Conservation (phyloP, 1,140 invertebrate genomes). For the Ceratina japonica region DNA sequence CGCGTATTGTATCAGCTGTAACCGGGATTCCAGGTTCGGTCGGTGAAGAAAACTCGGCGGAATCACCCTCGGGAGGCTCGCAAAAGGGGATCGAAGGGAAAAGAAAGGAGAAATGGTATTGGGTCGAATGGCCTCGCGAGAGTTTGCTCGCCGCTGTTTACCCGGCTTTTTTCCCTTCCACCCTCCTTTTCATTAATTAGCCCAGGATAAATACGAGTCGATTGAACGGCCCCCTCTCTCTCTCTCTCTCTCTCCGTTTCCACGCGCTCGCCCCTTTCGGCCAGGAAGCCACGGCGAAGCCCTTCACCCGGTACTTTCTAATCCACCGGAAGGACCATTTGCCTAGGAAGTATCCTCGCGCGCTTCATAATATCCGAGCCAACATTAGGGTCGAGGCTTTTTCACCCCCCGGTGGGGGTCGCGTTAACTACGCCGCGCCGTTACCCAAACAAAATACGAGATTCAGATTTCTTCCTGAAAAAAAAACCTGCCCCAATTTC, state of each 20-base stretch:
- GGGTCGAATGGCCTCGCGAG: constrained; percentile 22
- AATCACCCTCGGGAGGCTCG: neutral
- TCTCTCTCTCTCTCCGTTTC: neutral
- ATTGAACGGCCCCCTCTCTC: constrained; percentile 21
- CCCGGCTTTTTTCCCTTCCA: constrained; percentile 3
- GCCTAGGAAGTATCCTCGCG: constrained; percentile 17
- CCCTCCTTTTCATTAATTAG: constrained; percentile 39
- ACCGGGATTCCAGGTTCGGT: neutral
- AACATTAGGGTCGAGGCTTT: constrained; percentile 5
- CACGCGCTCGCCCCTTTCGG: constrained; percentile 2
- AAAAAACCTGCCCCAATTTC: neutral
- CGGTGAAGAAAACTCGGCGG: constrained; percentile 13
- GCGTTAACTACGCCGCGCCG: neutral
- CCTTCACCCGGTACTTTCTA: constrained; percentile 12
- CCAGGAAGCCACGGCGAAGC: constrained; percentile 15
- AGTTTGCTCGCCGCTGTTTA: constrained; percentile 22
- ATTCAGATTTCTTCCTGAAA: constrained; percentile 13
- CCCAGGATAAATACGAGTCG: constrained; percentile 18
- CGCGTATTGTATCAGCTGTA: neutral
- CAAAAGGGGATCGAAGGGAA: neutral
- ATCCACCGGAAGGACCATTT: constrained; percentile 5
- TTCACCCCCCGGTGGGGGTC: neutral
- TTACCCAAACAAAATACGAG: neutral
- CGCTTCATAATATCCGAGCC: constrained; percentile 11
- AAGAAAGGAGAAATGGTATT: constrained; percentile 14